Evolutionary conservation across 1,140 invertebrate genomes (phyloP).

Genomic region (Phenacoccus solenopsis): DNA sequence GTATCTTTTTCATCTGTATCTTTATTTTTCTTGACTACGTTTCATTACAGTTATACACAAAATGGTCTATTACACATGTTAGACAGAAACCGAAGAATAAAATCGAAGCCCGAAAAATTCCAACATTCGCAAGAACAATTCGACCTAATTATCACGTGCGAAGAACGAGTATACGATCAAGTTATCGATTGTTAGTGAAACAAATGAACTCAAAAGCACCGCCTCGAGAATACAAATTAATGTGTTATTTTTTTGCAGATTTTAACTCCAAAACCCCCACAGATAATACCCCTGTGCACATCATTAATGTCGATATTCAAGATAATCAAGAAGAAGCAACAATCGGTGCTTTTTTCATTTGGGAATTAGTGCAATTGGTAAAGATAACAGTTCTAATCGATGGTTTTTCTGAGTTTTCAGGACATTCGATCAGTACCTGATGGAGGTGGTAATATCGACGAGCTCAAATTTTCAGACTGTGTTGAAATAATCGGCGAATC

Average conservation of each 20-base stretch:
- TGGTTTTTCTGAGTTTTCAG: too few relatives aligned
- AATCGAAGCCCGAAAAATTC: constrained; percentile 86
- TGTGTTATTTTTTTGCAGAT: constrained; percentile 31
- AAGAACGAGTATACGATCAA: constrained; percentile 98
- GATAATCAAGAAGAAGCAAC: constrained; percentile 99
- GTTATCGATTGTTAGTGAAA: constrained; percentile 40
- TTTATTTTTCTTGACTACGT: constrained; percentile 24
- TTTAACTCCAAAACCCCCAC: constrained; percentile 38
- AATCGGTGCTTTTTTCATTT: constrained; percentile 97
- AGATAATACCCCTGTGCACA: constrained; percentile 77
- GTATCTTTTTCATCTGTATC: neutral
- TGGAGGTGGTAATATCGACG: too few relatives aligned
- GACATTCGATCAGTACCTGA: too few relatives aligned
- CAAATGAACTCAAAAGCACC: too few relatives aligned
- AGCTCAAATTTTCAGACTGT: too few relatives aligned
- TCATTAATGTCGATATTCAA: constrained; percentile 98
- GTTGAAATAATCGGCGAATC: too few relatives aligned
- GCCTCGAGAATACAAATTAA: neutral
- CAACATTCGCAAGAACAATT: constrained; percentile 83
- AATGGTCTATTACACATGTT: constrained; percentile 98
- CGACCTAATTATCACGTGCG: constrained; percentile 93
- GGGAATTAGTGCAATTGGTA: constrained; percentile 84
- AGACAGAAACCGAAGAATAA: constrained; percentile 93
- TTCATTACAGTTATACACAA: constrained; percentile 73
- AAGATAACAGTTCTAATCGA: too few relatives aligned